Evolutionary conservation across 92 coral and sea anemone species (phyloP).

Genomic region (Porites rus): DNA sequence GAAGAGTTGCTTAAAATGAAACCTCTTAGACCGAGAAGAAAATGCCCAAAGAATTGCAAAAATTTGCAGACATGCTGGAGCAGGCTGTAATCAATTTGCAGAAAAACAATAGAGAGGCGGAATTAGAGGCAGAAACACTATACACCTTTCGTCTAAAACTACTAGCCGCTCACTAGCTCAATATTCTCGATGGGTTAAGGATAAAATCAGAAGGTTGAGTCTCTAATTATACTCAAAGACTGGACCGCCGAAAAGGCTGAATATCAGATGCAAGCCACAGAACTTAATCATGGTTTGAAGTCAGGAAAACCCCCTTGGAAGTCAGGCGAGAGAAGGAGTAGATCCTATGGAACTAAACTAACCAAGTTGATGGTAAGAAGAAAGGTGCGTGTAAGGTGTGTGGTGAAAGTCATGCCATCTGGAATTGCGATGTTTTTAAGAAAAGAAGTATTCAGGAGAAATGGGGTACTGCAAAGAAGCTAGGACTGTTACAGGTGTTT

Average conservation of each 20-base stretch:
- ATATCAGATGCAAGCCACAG: slow-evolving; percentile 53
- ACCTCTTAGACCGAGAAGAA: slow-evolving; percentile 17
- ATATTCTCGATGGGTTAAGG: too few relatives aligned
- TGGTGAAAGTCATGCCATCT: slow-evolving; percentile 37
- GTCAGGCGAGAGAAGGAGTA: slow-evolving; percentile 11
- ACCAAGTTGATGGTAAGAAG: slow-evolving; percentile 5
- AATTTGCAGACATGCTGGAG: slow-evolving; percentile 51
- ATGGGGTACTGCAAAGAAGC: too few relatives aligned
- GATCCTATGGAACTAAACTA: slow-evolving; percentile 9
- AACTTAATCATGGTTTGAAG: slow-evolving; percentile 35
- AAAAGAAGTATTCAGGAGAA: slow-evolving; percentile 11
- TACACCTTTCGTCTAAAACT: too few relatives aligned
- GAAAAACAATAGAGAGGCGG: not conserved
- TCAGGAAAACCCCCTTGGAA: slow-evolving; percentile 7
- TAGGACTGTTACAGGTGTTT: slow-evolving; percentile 33
- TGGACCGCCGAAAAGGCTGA: slow-evolving; percentile 52
- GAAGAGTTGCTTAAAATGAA: too few relatives aligned
- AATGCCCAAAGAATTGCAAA: slow-evolving; percentile 44
- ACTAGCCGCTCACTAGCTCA: too few relatives aligned
- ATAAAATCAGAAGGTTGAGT: too few relatives aligned
- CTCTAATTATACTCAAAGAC: slow-evolving; percentile 10
- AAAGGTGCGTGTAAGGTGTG: slow-evolving; percentile 22
- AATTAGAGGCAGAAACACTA: too few relatives aligned
- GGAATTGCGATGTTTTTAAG: slow-evolving; percentile 47
- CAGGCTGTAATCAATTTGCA: slow-evolving; percentile 59